A percentile compares a stretch with the other conserved stretches of the same genome.
Evolutionary conservation across 2,888 invertebrate species (phyloP).

Genomic region (Gymnoscelis rufifasciata): DNA sequence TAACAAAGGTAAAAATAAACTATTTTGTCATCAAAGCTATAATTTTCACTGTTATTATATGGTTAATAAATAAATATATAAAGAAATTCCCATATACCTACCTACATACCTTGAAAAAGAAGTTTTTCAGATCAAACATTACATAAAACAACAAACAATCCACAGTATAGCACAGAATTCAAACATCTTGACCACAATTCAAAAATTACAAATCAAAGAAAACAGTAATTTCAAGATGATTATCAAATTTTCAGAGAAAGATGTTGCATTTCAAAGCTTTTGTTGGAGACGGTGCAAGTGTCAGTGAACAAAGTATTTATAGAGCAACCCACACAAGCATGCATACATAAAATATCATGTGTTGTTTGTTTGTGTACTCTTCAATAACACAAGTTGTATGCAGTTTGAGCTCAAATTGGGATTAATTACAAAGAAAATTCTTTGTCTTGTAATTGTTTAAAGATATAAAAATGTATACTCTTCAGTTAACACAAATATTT

Average conservation of each 20-base stretch:
- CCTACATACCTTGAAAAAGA: constrained; percentile 24
- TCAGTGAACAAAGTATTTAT: constrained; percentile 54
- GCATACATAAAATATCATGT: constrained; percentile 37
- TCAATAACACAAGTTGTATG: constrained; percentile 19
- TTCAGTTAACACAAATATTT: too few species aligned
- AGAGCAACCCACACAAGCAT: constrained; percentile 60
- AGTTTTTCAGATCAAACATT: constrained; percentile 28
- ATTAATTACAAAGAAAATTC: not conserved
- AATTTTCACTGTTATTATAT: not conserved
- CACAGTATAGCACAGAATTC: constrained; percentile 1
- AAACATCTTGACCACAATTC: constrained; percentile 5
- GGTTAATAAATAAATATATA: constrained; percentile 6
- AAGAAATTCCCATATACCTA: constrained; percentile 21
- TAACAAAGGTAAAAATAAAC: too few species aligned
- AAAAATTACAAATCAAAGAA: not conserved
- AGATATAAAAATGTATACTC: too few species aligned
- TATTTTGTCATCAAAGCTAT: too few species aligned
- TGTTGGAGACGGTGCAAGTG: constrained; percentile 32
- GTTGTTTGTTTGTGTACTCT: constrained; percentile 30
- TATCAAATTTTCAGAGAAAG: constrained; percentile 10
- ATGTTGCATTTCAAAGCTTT: constrained; percentile 13
- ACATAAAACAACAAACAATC: constrained; percentile 17
- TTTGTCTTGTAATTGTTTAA: not conserved
- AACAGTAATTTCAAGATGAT: not conserved
- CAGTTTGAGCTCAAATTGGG: constrained; percentile 10